These are phyloP conservation scores for Papilio polytes DNA, from an alignment of 1,140 invertebrate species.

Conservation along the genomic window DNA sequence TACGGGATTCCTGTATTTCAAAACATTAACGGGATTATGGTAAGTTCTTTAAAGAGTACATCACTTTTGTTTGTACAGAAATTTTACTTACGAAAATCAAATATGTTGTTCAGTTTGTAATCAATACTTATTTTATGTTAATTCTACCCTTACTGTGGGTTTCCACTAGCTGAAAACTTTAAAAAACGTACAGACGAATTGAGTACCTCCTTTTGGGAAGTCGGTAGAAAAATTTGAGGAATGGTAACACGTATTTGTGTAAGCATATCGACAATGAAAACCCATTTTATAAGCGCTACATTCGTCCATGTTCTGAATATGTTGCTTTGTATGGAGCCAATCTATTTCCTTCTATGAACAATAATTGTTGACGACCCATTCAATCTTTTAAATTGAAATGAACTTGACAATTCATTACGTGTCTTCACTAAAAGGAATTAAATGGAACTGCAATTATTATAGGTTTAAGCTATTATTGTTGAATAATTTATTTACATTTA, in stretches of 20 bases:
- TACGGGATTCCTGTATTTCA: conserved; percentile 10
- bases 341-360: conserved; percentile 32
- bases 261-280: too few relatives aligned
- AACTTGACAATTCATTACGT: conserved; percentile 55
- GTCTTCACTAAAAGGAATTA: conserved; percentile 46
- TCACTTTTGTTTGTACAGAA: neutral
- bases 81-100: too few relatives aligned
- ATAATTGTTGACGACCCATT: conserved; percentile 48
- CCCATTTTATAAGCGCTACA: neutral
- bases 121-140: too few relatives aligned
- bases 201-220: too few relatives aligned
- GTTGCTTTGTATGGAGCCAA: conserved; percentile 24
- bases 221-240: too few relatives aligned
- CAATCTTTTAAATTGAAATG: conserved; percentile 63
- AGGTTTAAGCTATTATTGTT: neutral
- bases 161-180: too few relatives aligned
- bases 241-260: too few relatives aligned
- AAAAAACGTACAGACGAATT: too few relatives aligned
- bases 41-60: neutral
- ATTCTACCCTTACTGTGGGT: too few relatives aligned
- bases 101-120: too few relatives aligned
- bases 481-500: too few relatives aligned
- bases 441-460: neutral
- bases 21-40: neutral
- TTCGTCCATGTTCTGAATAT: neutral